These are phyloP conservation scores for Mesocricetus auratus DNA, from an alignment of 2,113 vertebrate genomes.

Conservation along the genomic window DNA sequence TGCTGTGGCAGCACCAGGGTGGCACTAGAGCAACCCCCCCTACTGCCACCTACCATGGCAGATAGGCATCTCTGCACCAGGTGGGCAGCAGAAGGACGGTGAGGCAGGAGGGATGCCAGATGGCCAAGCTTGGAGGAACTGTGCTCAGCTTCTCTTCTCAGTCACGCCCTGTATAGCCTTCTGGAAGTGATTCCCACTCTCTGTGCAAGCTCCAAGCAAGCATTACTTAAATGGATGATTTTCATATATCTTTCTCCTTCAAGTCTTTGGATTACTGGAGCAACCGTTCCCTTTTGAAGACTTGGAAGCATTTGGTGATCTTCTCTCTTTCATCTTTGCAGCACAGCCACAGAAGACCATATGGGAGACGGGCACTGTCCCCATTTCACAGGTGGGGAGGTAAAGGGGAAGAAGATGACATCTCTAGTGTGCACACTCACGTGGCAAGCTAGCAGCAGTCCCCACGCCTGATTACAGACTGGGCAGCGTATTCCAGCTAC, in stretches of 20 bases:
- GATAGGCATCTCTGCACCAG: background rate
- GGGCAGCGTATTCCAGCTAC: background rate
- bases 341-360: background rate
- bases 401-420: background rate
- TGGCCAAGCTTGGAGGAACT: slow-evolving; percentile 50
- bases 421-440: background rate
- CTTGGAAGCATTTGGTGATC: background rate
- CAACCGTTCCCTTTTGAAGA: slow-evolving; percentile 46
- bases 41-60: rapidly evolving
- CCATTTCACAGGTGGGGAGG: background rate
- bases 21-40: background rate
- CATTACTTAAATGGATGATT: background rate
- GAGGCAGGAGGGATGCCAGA: background rate
- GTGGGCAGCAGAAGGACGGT: slow-evolving; percentile 62
- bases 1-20: background rate
- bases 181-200: slow-evolving; percentile 53
- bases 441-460: background rate
- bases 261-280: background rate
- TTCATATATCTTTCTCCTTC: background rate
- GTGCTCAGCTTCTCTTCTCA: slow-evolving; percentile 50
- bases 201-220: background rate
- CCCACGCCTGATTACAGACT: slow-evolving; percentile 26
- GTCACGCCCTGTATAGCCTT: background rate
- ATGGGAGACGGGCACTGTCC: background rate
- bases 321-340: slow-evolving; percentile 39